phyloP scores from a whole-genome alignment of 2,888 invertebrate genomes.

The Drosophila borealis region DNA sequence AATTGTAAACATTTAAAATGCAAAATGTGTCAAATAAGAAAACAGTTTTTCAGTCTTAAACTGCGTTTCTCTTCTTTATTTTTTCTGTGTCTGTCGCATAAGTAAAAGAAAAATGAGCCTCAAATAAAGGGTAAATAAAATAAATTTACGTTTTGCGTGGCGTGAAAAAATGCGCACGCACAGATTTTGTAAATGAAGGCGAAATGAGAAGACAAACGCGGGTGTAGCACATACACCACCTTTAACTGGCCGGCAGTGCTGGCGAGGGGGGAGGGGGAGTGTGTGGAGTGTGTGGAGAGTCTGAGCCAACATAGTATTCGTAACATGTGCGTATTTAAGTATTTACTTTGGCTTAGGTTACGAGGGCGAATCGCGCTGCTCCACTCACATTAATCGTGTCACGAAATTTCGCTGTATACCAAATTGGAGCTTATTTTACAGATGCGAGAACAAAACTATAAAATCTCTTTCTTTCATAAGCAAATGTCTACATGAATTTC shows the following conservation, averaged over 20 bases:
- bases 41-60: constrained; percentile 59
- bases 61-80: constrained; percentile 65
- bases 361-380: constrained; percentile 2
- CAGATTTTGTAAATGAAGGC: constrained; percentile 79
- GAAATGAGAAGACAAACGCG: constrained; percentile 25
- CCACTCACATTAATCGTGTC: constrained; percentile 23
- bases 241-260: background rate
- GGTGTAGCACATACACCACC: constrained; percentile 7
- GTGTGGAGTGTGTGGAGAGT: background rate
- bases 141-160: constrained; percentile 77
- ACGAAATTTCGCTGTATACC: constrained; percentile 12
- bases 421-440: background rate
- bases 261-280: too few species aligned
- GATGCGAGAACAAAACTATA: background rate
- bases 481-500: too few species aligned
- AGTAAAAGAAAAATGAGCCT: constrained; percentile 75
- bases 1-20: constrained; percentile 80
- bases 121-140: constrained; percentile 73
- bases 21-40: constrained; percentile 75
- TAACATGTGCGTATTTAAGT: constrained; percentile 34
- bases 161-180: constrained; percentile 76
- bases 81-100: constrained; percentile 27
- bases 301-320: constrained; percentile 23
- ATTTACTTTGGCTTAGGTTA: constrained; percentile 18
- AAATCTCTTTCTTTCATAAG: too few species aligned